Conservation (phyloP, 2,888 invertebrate species). For the Rapana venosa region DNA sequence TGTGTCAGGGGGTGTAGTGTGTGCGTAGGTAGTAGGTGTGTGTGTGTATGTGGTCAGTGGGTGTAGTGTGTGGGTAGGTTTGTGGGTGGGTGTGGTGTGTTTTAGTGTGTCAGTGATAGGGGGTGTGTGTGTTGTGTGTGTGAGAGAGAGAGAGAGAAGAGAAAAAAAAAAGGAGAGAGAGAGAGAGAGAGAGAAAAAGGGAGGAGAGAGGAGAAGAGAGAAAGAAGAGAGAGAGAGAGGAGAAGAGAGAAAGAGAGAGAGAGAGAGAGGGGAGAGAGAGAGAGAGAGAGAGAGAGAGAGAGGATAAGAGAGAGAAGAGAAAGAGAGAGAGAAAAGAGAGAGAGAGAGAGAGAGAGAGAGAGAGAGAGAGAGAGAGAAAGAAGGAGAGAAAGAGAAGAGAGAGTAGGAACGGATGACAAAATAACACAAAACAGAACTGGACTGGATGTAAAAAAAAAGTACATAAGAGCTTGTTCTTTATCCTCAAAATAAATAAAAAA, state of each 20-base stretch:
- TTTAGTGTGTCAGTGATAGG: background rate
- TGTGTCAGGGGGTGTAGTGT: background rate
- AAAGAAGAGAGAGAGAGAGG: background rate
- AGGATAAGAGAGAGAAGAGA: background rate
- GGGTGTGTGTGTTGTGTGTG: background rate
- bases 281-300: conserved; percentile 37
- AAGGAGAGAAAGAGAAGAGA: conserved; percentile 29
- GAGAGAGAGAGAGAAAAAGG: conserved; percentile 4
- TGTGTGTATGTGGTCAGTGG: background rate
- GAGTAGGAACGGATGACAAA: no score
- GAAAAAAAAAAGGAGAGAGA: background rate
- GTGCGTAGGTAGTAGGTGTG: background rate
- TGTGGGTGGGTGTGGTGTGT: background rate
- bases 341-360: conserved; percentile 24
- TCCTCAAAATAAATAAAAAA: no score
- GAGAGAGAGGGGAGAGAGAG: conserved; percentile 22
- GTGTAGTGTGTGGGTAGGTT: conserved; percentile 1
- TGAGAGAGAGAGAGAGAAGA: conserved; percentile 9
- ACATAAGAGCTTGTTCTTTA: no score
- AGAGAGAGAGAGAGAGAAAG: conserved; percentile 30
- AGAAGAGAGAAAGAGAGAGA: background rate
- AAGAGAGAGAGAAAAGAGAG: no score
- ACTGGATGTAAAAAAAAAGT: no score
- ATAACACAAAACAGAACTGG: no score
- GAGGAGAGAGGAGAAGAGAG: background rate